Base-by-base conservation (phyloP, 2,113 vertebrate genomes). In the Aldabrachelys gigantea region DNA sequence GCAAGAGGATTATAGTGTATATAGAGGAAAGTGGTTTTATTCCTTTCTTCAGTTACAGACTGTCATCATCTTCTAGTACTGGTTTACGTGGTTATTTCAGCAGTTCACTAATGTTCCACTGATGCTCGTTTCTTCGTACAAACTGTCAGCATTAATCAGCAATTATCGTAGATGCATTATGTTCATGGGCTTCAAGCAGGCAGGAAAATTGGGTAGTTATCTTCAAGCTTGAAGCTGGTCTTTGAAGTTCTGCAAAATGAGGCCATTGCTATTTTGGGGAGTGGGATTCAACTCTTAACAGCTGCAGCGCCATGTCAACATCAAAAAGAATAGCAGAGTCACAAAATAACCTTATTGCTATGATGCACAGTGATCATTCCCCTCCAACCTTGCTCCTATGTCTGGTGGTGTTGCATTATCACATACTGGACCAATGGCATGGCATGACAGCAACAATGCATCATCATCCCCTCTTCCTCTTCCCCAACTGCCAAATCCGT, bases 141-240 rank as follows among this genome's bases (percentile, higher is more conserved):
- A 85, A 38, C 94, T 94, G 90, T 94, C 96, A 91, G 69, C 80
- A 44, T 54, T 89, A 89, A 81, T 93, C 91, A 97, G 84, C 85
- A 90, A 1, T 89, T 89, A 80, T 93, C 87, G 80, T 54, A 81
- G 41, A 0, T 31, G 38, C 0, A 0, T 50, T 62, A 93, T 75
- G 76, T 94, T 96, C 88, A 95, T 95, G 84, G 83, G 80, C 54
- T 91, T 97, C 95, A 96, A 95, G 85, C 1, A 93, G 93, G 93
- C 91, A 96, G 95, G 88, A 97, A 91, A 83, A 87, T 5, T 6
- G 80, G 87, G 47, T 91, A 87, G 75, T 92, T 95, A 16, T 56
- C 88, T 94, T 92, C 92, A n/a, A 69, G 8, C 31, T 8, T 69
- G 35, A 93, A 92, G 57, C 79, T 92, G 82, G 11, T 47, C 96